Evolutionary conservation across 2,113 vertebrate species (phyloP).

Genomic region (Prochilodus magdalenae): DNA sequence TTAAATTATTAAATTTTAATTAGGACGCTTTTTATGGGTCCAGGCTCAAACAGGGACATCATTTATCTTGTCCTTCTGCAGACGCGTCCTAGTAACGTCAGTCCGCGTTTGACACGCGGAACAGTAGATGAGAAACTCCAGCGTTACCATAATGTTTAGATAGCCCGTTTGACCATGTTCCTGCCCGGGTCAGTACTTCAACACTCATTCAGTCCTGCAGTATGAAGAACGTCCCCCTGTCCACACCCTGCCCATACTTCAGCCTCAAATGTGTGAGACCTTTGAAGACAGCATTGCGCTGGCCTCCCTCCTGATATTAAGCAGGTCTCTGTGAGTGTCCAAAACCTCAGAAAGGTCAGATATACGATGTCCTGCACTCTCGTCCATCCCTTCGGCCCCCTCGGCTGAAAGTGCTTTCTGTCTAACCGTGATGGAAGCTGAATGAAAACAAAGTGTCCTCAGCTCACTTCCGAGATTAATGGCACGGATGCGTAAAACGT

Average conservation of each 20-base stretch:
- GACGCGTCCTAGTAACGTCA: background rate
- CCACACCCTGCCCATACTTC: background rate
- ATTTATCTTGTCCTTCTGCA: background rate
- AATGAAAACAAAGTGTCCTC: conserved; percentile 35
- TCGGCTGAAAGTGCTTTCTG: conserved; percentile 27
- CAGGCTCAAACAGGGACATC: background rate
- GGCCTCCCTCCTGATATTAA: conserved; percentile 6
- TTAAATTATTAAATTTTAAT: too few relatives aligned
- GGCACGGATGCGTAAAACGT: conserved; percentile 10
- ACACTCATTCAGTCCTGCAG: background rate
- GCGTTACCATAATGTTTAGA: background rate
- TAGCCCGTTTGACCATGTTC: background rate
- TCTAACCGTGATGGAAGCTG: background rate
- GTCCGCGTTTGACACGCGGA: background rate
- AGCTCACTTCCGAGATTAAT: conserved; percentile 32
- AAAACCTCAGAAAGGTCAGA: conserved; percentile 13
- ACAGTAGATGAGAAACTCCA: background rate
- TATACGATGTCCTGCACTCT: conserved; percentile 17
- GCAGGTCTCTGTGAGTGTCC: conserved; percentile 30
- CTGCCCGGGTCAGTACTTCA: background rate
- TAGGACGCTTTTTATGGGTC: background rate
- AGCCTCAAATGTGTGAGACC: background rate
- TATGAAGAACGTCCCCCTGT: background rate
- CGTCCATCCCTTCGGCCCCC: background rate
- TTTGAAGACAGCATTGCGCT: background rate